These are phyloP conservation scores for Neria commutata DNA, from an alignment of 2,888 invertebrate species.

Conservation along the genomic window DNA sequence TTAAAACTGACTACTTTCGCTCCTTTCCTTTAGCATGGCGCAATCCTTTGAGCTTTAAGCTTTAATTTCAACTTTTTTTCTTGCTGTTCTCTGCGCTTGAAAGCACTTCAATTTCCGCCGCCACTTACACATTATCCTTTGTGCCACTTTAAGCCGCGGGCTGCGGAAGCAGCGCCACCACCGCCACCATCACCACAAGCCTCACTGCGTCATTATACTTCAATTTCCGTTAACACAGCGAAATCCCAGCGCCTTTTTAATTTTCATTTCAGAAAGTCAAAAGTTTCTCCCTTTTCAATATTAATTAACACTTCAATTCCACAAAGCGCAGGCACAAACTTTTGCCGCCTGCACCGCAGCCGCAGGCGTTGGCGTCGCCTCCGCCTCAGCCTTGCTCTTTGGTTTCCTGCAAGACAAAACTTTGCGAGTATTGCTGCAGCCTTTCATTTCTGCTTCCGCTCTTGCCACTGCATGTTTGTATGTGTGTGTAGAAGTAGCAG, in stretches of 20 bases:
- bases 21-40: too few species aligned
- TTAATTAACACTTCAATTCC: conserved; percentile 60
- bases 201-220: background rate
- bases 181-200: background rate
- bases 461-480: background rate
- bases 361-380: conserved; percentile 44
- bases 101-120: too few species aligned
- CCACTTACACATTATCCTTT: too few species aligned
- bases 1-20: too few species aligned
- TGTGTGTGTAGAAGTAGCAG: background rate
- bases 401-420: conserved; percentile 33
- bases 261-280: conserved; percentile 48
- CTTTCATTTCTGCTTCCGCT: background rate
- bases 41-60: too few species aligned
- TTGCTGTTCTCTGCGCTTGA: too few species aligned
- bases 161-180: background rate
- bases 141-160: background rate
- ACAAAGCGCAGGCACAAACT: conserved; percentile 43
- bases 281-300: conserved; percentile 59
- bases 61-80: too few species aligned
- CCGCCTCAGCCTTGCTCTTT: conserved; percentile 29
- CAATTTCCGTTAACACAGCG: background rate
- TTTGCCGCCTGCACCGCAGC: conserved; percentile 32
- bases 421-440: conserved; percentile 6
- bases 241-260: conserved; percentile 35